A percentile compares a stretch with the other conserved stretches of the same genome.
phyloP scores from a whole-genome alignment of 2,797 vertebrate species.

The Propithecus deckenii region DNA sequence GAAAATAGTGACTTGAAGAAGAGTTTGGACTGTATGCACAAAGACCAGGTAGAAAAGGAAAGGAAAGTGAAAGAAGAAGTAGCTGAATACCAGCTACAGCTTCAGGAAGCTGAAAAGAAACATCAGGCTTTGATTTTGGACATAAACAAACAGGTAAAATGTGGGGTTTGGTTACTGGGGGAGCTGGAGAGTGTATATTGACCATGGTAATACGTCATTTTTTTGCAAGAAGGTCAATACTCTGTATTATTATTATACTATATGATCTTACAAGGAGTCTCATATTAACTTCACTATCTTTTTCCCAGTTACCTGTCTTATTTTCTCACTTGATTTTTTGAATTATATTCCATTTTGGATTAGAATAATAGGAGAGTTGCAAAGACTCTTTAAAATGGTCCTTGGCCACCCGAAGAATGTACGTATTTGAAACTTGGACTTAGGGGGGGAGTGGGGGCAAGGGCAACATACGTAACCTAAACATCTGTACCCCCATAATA shows the following conservation, averaged over 20 bases:
- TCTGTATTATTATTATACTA: background rate
- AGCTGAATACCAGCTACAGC: constrained; percentile 63
- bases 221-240: background rate
- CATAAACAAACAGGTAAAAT: constrained; percentile 74
- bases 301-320: background rate
- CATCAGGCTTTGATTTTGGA: constrained; percentile 71
- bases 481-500: no score
- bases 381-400: background rate
- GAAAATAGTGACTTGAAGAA: constrained; percentile 80
- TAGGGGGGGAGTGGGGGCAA: no score
- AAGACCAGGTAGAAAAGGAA: constrained; percentile 74
- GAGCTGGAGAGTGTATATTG: background rate
- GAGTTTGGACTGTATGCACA: constrained; percentile 70
- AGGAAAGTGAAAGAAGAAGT: constrained; percentile 71
- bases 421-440: no score
- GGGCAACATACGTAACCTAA: no score
- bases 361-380: background rate
- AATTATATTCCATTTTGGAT: background rate
- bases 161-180: background rate
- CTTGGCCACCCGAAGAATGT: no score
- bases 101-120: constrained; percentile 72
- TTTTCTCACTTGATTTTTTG: background rate
- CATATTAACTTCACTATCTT: background rate
- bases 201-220: background rate
- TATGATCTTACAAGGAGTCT: background rate